A percentile compares a stretch with the other conserved stretches of the same genome.
These are phyloP conservation scores for Cheilosia soror DNA, from an alignment of 2,888 invertebrate genomes.

Conservation along the genomic window DNA sequence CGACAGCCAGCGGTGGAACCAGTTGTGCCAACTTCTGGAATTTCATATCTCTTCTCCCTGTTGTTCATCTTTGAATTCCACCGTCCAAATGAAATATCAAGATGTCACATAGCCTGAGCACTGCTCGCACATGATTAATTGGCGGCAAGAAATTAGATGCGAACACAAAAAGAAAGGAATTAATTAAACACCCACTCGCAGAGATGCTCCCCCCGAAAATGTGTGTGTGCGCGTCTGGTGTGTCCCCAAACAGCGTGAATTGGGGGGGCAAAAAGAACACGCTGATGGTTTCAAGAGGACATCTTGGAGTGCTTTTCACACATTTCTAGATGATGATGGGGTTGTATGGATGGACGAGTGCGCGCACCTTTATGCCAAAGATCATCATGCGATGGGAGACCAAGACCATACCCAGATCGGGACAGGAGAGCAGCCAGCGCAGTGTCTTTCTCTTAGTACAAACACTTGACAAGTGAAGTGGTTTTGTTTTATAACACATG, in stretches of 20 bases:
- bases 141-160: slow-evolving; percentile 61
- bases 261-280: slow-evolving; percentile 10
- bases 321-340: slow-evolving; percentile 71
- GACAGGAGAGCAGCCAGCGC: slow-evolving; percentile 32
- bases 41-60: slow-evolving; percentile 48
- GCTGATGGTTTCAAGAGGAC: slow-evolving; percentile 68
- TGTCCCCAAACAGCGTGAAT: slow-evolving; percentile 33
- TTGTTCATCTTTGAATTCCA: slow-evolving; percentile 52
- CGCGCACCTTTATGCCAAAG: slow-evolving; percentile 68
- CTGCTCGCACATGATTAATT: slow-evolving; percentile 67
- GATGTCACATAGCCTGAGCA: slow-evolving; percentile 65
- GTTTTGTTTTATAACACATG: slow-evolving; percentile 70
- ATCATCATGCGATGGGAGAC: slow-evolving; percentile 49
- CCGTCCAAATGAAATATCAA: slow-evolving; percentile 69
- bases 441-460: slow-evolving; percentile 49
- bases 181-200: slow-evolving; percentile 71
- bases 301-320: slow-evolving; percentile 75
- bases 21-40: slow-evolving; percentile 71
- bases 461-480: slow-evolving; percentile 70
- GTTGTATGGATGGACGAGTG: slow-evolving; percentile 58
- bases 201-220: slow-evolving; percentile 3
- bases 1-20: slow-evolving; percentile 61
- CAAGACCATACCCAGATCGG: slow-evolving; percentile 25
- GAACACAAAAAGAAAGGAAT: slow-evolving; percentile 57
- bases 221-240: slow-evolving; percentile 20